Percentiles rank a stretch among this genome's conserved stretches.
phyloP scores from a whole-genome alignment of 2,888 invertebrate species.

The Agonopterix subpropinquella region DNA sequence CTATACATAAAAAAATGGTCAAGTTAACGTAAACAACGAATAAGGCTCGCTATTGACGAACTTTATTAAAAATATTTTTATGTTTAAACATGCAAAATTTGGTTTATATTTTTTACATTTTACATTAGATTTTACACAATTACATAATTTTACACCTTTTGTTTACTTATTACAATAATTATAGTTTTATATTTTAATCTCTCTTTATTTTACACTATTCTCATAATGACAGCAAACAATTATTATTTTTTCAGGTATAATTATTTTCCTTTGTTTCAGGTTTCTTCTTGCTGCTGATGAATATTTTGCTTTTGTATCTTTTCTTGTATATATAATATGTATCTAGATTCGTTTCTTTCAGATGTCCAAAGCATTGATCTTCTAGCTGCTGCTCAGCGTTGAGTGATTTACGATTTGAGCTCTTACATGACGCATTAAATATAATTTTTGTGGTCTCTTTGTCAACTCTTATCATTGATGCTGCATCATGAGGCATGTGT shows the following conservation, averaged over 20 bases:
- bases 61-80: too few species aligned
- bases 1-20: too few species aligned
- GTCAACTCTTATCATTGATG: conserved; percentile 16
- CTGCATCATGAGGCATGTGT: conserved; percentile 18
- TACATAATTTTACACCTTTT: too few species aligned
- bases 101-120: too few species aligned
- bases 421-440: conserved; percentile 17
- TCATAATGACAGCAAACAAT: background rate
- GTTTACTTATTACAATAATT: too few species aligned
- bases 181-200: too few species aligned
- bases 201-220: too few species aligned
- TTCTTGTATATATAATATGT: background rate
- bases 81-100: too few species aligned
- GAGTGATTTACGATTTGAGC: conserved; percentile 8
- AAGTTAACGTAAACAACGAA: too few species aligned
- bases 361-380: conserved; percentile 9
- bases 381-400: conserved; percentile 13
- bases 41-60: too few species aligned
- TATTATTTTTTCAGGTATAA: background rate
- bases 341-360: background rate
- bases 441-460: conserved; percentile 18
- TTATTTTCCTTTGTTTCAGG: background rate
- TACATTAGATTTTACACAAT: too few species aligned
- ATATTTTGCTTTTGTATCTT: conserved; percentile 5
- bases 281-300: conserved; percentile 4